These are phyloP conservation scores for Camponotus pennsylvanicus DNA, from an alignment of 1,140 invertebrate species.

Conservation along the genomic window DNA sequence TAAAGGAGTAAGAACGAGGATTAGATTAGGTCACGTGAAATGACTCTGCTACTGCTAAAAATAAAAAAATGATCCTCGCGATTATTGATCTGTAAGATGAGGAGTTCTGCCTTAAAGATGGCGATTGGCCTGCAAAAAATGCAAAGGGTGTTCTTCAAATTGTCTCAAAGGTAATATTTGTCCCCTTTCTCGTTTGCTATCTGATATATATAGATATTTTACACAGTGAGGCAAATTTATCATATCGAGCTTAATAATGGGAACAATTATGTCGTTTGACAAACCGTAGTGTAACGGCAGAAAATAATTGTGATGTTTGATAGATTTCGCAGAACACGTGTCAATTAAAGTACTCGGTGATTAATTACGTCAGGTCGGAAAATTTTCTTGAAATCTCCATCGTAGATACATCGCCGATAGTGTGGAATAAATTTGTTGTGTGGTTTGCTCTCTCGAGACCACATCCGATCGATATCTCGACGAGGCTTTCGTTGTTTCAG, in stretches of 20 bases:
- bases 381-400: slow-evolving; percentile 14
- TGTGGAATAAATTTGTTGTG: slow-evolving; percentile 17
- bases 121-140: slow-evolving; percentile 7
- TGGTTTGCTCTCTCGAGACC: not conserved
- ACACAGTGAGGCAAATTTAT: not conserved
- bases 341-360: not conserved
- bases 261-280: not conserved
- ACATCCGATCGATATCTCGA: slow-evolving; percentile 6
- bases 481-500: not conserved
- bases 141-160: not conserved
- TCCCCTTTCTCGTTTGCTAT: not conserved
- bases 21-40: slow-evolving; percentile 57
- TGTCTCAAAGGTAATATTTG: not conserved
- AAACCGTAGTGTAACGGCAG: not conserved
- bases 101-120: not conserved
- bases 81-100: not conserved
- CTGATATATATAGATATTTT: not conserved
- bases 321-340: not conserved
- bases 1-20: slow-evolving; percentile 10
- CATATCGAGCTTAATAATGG: slow-evolving; percentile 4
- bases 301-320: not conserved
- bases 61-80: slow-evolving; percentile 34
- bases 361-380: slow-evolving; percentile 12
- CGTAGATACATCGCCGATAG: not conserved
- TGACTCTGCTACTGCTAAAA: slow-evolving; percentile 38